phyloP scores from a whole-genome alignment of 2,113 vertebrate genomes.

The Promerops cafer region DNA sequence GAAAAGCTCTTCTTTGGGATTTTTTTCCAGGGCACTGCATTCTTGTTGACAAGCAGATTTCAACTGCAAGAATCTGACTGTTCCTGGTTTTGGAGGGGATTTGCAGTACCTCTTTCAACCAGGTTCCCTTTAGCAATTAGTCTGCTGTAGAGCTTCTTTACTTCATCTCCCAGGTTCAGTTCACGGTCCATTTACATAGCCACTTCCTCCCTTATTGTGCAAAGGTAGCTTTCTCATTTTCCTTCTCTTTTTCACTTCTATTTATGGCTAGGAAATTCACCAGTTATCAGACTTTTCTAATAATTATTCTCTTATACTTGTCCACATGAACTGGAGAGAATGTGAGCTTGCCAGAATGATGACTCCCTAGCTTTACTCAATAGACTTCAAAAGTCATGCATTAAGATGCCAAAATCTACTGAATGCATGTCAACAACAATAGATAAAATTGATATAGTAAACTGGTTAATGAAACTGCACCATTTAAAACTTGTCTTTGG shows the following conservation, averaged over 20 bases:
- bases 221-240: not conserved
- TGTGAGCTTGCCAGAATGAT: not conserved
- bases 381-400: accelerated
- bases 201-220: not conserved
- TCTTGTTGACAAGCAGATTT: not conserved
- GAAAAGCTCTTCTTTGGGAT: not conserved
- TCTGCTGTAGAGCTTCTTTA: not conserved
- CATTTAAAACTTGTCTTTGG: not conserved
- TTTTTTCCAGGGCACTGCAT: not conserved
- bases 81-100: not conserved
- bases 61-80: not conserved
- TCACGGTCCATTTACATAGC: not conserved
- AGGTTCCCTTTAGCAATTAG: not conserved
- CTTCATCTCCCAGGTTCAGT: not conserved
- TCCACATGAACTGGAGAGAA: not conserved
- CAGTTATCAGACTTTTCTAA: not conserved
- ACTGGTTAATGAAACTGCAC: not conserved
- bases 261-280: not conserved
- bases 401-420: not conserved
- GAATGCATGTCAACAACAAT: not conserved
- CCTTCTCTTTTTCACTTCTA: not conserved
- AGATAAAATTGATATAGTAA: not conserved
- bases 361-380: not conserved
- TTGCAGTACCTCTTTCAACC: not conserved
- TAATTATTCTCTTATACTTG: not conserved